Conservation (phyloP, 2,797 vertebrate genomes). For the Cynodonichthys magdalenae region DNA sequence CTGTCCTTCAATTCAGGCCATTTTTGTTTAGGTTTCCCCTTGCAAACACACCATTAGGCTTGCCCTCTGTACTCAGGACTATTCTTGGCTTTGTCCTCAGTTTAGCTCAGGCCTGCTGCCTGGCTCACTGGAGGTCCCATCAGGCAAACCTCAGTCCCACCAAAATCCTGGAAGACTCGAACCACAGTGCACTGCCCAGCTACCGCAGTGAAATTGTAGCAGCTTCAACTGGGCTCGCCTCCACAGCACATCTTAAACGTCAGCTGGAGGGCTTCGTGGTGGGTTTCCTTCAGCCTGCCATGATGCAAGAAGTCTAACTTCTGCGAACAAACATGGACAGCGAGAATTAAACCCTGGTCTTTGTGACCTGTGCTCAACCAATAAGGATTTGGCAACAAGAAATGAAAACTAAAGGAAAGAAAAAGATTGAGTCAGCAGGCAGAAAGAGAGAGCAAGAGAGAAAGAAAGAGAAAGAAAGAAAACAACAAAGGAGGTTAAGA, state of each 20-base stretch:
- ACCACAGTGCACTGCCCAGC: conserved; percentile 68
- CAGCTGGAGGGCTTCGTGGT: conserved; percentile 44
- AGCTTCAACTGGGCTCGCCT: conserved; percentile 52
- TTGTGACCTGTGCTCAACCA: conserved; percentile 30
- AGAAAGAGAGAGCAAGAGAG: neutral
- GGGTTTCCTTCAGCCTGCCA: conserved; percentile 36
- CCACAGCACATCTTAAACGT: conserved; percentile 56
- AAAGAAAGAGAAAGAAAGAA: conserved; percentile 58
- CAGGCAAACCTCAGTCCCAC: conserved; percentile 74
- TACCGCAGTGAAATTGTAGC: conserved; percentile 70
- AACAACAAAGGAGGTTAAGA: conserved; percentile 80
- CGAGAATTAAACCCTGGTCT: conserved; percentile 36
- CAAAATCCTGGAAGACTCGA: conserved; percentile 70
- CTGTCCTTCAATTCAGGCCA: conserved; percentile 62
- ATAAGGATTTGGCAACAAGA: conserved; percentile 39
- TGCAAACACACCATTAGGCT: conserved; percentile 76
- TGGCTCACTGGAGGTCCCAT: conserved; percentile 71
- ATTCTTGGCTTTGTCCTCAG: conserved; percentile 67
- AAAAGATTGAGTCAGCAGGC: conserved; percentile 35
- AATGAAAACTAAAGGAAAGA: conserved; percentile 50
- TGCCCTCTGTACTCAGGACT: conserved; percentile 56
- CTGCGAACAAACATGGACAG: conserved; percentile 61
- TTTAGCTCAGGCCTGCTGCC: conserved; percentile 72
- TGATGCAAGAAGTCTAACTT: conserved; percentile 66
- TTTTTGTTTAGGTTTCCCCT: conserved; percentile 78